Evolutionary conservation across 2,113 vertebrate species (phyloP).

Genomic region (Sander lucioperca): DNA sequence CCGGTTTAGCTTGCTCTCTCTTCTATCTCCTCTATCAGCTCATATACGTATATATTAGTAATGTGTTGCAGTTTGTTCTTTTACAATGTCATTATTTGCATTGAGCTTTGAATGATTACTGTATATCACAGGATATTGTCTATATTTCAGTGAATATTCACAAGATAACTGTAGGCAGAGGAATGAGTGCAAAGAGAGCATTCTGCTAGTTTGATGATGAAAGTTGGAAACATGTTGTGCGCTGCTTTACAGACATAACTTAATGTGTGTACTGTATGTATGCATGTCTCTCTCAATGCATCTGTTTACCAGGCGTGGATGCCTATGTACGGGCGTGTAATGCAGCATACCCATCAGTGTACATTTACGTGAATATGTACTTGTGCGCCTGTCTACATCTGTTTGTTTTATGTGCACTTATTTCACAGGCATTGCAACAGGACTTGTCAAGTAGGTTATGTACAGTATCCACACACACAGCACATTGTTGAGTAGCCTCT

Average conservation of each 20-base stretch:
- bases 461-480: slow-evolving; percentile 62
- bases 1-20: neutral
- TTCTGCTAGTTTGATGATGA: slow-evolving; percentile 10
- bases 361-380: slow-evolving; percentile 35
- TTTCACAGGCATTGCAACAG: slow-evolving; percentile 46
- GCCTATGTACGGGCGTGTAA: slow-evolving; percentile 2
- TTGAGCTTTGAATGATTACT: slow-evolving; percentile 15
- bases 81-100: neutral
- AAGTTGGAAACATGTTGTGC: neutral
- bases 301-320: neutral
- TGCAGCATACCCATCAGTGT: slow-evolving; percentile 11
- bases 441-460: slow-evolving; percentile 66
- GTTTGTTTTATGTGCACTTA: slow-evolving; percentile 46
- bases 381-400: slow-evolving; percentile 35
- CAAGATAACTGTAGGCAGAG: neutral
- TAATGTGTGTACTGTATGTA: neutral
- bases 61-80: neutral
- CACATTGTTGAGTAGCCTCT: slow-evolving; percentile 61
- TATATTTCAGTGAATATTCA: slow-evolving; percentile 20
- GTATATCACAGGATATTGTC: slow-evolving; percentile 18
- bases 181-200: slow-evolving; percentile 1
- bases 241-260: slow-evolving; percentile 11
- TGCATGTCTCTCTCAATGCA: neutral
- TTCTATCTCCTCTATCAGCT: neutral
- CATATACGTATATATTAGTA: neutral